Base-by-base conservation (phyloP, 2,888 invertebrate genomes). In the Mechanitis mazaeus region DNA sequence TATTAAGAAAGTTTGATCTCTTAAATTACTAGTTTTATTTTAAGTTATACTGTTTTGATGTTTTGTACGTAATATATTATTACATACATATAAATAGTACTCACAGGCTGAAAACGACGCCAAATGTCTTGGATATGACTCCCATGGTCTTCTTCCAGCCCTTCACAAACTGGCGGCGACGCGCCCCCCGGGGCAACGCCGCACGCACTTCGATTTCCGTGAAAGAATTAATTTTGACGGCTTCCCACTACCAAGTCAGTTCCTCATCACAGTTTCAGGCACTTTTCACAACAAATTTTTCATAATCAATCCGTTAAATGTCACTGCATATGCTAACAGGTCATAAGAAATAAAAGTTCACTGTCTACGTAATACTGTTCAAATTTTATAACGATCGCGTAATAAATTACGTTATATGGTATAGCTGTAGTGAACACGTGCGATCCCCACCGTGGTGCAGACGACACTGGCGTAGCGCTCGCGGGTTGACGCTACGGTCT, bases 21-120 rank as follows among this genome's bases (percentile, higher is more conserved):
- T 50, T 9, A 50, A 11, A 7, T 42, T 11, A 42, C 42, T 9
- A 42, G 42, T 42, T 9, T 42, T 42, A 9, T 11, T 1, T 1
- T 3, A 42, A 9, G 42, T 35, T 35, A 3, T 2, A 47, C 3
- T 6, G 50, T 31, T 5, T 50, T 9, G 28, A 31, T 28, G 7
- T 31, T 50, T 31, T 31, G 28, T 31, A 9, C 31, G 50, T 50
- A 31, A 31, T 7, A 31, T n/a, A 31, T 31, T 31, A 28, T n/a
- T 50, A 31, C 31, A 31, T 50, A 31, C 5, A 50, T 9, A 42
- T 9, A 42, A 11, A 11, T 11, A 54, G 33, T 64, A 94, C 94
- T 94, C 89, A 95, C 95, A 95, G 94, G 89, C 94, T 94, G 92
- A 94, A 94, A 81, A 95, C 93, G 81, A 94, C 94, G 85, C 94